Percentiles rank a stretch among this genome's conserved stretches.
Conservation (phyloP, 1,140 invertebrate species). For the Heliothis subflexa region DNA sequence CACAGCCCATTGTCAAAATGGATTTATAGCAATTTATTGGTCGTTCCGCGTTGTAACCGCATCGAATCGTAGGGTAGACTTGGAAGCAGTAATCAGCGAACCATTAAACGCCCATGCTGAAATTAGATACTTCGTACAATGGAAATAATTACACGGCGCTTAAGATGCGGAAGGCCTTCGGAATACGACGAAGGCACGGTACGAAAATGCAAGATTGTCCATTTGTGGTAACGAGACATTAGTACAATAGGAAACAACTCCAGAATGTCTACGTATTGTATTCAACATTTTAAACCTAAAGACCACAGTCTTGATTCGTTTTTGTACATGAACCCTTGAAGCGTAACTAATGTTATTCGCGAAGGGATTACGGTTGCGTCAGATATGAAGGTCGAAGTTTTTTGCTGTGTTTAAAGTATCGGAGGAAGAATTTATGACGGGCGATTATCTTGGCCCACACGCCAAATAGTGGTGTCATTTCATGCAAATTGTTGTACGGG, state of each 20-base stretch:
- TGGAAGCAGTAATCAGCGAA: slow-evolving; percentile 60
- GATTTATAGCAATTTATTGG: slow-evolving; percentile 53
- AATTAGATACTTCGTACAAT: slow-evolving; percentile 63
- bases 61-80: slow-evolving; percentile 58
- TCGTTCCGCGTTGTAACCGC: slow-evolving; percentile 64
- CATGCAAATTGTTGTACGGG: slow-evolving; percentile 8
- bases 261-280: neutral
- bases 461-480: neutral
- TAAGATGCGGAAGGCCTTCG: slow-evolving; percentile 56
- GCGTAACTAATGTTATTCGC: slow-evolving; percentile 62
- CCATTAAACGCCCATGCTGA: slow-evolving; percentile 74
- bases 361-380: slow-evolving; percentile 53
- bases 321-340: slow-evolving; percentile 36
- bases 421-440: slow-evolving; percentile 40
- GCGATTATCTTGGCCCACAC: slow-evolving; percentile 20
- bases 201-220: slow-evolving; percentile 36
- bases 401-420: slow-evolving; percentile 50
- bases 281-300: neutral
- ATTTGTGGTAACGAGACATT: slow-evolving; percentile 16
- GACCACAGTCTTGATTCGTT: neutral
- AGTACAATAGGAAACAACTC: neutral
- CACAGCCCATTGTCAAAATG: slow-evolving; percentile 51
- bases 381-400: slow-evolving; percentile 61
- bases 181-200: slow-evolving; percentile 31
- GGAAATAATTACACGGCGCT: slow-evolving; percentile 55